A percentile compares a stretch with the other conserved stretches of the same genome.
Conservation (phyloP, 1,140 invertebrate genomes). For the Bombus superbus region DNA sequence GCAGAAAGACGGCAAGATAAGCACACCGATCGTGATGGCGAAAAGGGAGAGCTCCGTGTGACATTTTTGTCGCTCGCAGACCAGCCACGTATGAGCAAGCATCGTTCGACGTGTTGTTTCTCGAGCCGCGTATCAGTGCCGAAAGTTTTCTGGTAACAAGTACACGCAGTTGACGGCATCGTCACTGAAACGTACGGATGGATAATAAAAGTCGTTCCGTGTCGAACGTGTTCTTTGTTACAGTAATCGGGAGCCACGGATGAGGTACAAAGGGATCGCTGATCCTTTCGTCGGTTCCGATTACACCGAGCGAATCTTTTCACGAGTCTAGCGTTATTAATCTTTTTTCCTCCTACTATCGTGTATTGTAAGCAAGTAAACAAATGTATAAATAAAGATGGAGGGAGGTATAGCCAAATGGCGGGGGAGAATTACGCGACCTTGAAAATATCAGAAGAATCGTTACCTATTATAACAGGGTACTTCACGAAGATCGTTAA, state of each 20-base stretch:
- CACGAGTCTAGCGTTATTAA: not conserved
- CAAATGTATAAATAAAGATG: not conserved
- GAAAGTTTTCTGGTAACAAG: not conserved
- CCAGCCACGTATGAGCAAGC: conserved; percentile 48
- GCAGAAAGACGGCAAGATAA: conserved; percentile 73
- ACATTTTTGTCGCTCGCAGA: conserved; percentile 63
- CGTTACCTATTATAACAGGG: not conserved
- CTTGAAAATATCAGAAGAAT: not conserved
- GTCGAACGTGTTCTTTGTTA: not conserved
- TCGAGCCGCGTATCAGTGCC: not conserved
- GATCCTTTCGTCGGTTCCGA: not conserved
- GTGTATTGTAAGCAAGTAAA: not conserved
- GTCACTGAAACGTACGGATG: not conserved
- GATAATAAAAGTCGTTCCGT: not conserved
- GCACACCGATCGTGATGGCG: conserved; percentile 77
- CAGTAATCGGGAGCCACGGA: not conserved
- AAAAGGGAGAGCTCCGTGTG: conserved; percentile 82
- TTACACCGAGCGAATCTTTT: not conserved
- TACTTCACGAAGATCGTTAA: not conserved
- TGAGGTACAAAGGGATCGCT: too few species aligned
- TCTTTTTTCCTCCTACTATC: not conserved
- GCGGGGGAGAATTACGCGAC: not conserved
- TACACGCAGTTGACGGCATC: not conserved
- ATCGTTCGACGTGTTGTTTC: conserved; percentile 28
- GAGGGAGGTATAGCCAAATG: not conserved